Evolutionary conservation across 2,797 vertebrate genomes (phyloP).

Genomic region (Eulemur mongoz): DNA sequence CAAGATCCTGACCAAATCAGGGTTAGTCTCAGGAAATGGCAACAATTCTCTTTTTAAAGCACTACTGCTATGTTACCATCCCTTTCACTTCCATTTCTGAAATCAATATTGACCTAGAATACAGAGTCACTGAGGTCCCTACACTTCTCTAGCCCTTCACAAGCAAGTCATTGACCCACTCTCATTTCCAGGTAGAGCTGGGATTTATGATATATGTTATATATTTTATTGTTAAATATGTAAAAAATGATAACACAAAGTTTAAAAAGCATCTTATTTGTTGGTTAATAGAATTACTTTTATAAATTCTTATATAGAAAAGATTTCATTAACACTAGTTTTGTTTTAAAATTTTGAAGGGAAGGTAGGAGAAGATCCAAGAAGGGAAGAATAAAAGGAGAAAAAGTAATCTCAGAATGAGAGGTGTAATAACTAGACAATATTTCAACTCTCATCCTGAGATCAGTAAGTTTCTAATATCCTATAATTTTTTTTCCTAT

Average conservation of each 20-base stretch:
- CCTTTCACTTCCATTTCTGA: neutral
- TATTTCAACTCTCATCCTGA: neutral
- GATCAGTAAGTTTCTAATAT: neutral
- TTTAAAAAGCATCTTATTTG: neutral
- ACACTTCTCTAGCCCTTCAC: neutral
- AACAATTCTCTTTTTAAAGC: neutral
- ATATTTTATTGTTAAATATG: neutral
- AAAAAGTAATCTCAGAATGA: neutral
- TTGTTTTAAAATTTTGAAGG: conserved; percentile 15
- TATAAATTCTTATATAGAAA: neutral
- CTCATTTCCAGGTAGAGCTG: neutral
- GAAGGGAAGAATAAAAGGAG: neutral
- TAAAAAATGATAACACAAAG: neutral
- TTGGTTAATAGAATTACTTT: neutral
- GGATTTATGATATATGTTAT: neutral
- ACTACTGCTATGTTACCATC: neutral
- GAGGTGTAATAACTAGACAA: neutral
- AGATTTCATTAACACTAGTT: neutral
- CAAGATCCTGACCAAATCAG: neutral
- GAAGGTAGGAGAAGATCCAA: neutral
- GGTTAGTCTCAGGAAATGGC: neutral
- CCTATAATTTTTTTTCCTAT: neutral
- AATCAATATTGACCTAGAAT: neutral
- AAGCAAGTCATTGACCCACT: neutral
- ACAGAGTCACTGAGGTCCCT: neutral